Evolutionary conservation across 2,797 vertebrate species (phyloP), one percentile per base, ranked within the genome.

Genomic region (Tragopan temminckii): DNA sequence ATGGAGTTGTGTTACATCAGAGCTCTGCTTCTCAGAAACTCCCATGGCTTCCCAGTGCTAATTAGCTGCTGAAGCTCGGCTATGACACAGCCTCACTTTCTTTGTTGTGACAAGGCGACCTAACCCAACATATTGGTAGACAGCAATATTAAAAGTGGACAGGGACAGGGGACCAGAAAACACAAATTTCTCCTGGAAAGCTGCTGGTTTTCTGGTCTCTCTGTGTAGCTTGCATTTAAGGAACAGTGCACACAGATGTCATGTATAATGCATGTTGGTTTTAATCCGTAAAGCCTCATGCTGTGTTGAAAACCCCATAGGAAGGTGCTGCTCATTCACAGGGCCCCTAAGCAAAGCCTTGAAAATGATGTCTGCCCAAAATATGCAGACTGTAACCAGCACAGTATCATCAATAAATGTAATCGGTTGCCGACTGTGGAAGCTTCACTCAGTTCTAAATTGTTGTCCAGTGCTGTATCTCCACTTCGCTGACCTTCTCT

Each of bases 1-100:
- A 63, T 87, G 93, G 85, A 77, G 88, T 53, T 84, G 69, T 48
- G 92, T 94, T 88, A 92, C 48, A 82, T 82, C 89, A 93, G 93
- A 62, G 33, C 85, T 66, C 61, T 14, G 94, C 83, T 95, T 63
- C 76, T 55, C 67, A 46, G 80, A 94, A 80, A 80, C 82, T 78
- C 55, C 92, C 69, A 19, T 59, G 57, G 50, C 80, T 90, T 27
- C 64, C 68, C 78, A 35, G 8, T 63, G 61, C 71, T 96, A 90
- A 97, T 96, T 86, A 91, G 46, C 75, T 40, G 38, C 50, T 59
- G 64, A 81, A 96, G 59, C 68, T 57, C 58, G 19, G 9, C 2
- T 38, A 38, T 40, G 75, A 67, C 89, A 70, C 43, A 48, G 59
- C 11, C 57, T 80, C 23, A n/a, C 35, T 90, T 38, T 53, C 69